phyloP scores from a whole-genome alignment of 2,113 vertebrate genomes.

The Climacteris rufus region DNA sequence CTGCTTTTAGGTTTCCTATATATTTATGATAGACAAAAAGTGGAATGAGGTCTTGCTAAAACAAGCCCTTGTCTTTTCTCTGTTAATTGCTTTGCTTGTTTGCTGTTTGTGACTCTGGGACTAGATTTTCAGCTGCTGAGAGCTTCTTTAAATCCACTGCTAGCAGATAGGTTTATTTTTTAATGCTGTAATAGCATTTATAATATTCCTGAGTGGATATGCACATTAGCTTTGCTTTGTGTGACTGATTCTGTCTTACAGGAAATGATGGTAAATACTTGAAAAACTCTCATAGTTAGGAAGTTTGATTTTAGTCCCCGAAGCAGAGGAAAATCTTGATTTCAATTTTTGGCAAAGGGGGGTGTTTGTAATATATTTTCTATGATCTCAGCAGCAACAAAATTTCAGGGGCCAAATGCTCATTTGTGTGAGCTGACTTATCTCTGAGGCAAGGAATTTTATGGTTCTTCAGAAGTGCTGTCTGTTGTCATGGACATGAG shows the following conservation, averaged over 20 bases:
- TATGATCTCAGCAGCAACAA: not conserved
- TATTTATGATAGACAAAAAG: not conserved
- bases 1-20: not conserved
- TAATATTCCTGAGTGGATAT: not conserved
- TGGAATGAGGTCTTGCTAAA: not conserved
- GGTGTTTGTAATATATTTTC: not conserved
- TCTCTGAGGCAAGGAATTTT: not conserved
- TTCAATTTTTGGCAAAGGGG: not conserved
- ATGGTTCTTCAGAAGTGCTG: not conserved
- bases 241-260: not conserved
- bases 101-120: not conserved
- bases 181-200: not conserved
- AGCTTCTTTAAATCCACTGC: not conserved
- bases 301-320: not conserved
- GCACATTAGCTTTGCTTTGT: not conserved
- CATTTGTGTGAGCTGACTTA: not conserved
- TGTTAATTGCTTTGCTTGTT: not conserved
- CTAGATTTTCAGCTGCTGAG: not conserved
- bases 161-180: not conserved
- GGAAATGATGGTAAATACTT: not conserved
- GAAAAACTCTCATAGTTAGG: not conserved
- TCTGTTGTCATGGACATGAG: conserved; percentile 6
- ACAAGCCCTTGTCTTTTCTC: not conserved
- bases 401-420: not conserved
- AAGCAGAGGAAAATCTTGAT: not conserved